Conservation (phyloP, 2,888 invertebrate genomes). For the Torymus auratus region DNA sequence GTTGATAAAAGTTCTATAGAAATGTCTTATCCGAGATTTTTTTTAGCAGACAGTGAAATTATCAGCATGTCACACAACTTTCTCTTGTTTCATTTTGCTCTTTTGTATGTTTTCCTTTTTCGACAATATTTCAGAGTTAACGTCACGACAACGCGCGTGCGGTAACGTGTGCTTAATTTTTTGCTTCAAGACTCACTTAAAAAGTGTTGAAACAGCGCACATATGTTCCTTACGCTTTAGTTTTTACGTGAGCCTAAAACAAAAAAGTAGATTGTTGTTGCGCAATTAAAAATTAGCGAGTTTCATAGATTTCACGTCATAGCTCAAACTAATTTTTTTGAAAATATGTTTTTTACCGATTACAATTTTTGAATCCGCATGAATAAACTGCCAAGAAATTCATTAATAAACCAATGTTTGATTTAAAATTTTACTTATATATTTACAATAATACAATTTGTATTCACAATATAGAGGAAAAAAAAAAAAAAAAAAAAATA, state of each 20-base stretch:
- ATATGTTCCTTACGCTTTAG: constrained; percentile 38
- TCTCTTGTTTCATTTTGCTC: constrained; percentile 53
- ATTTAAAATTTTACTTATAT: constrained; percentile 66
- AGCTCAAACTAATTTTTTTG: constrained; percentile 64
- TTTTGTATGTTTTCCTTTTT: constrained; percentile 47
- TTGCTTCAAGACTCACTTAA: constrained; percentile 59
- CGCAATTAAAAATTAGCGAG: constrained; percentile 63
- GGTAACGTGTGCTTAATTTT: constrained; percentile 58
- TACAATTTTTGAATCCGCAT: neutral
- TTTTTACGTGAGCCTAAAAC: constrained; percentile 60
- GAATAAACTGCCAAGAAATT: constrained; percentile 42
- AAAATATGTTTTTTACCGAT: constrained; percentile 15
- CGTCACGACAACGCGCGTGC: constrained; percentile 56
- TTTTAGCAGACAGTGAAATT: constrained; percentile 58
- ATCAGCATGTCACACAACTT: constrained; percentile 55
- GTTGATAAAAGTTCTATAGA: constrained; percentile 67
- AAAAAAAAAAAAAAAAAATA: constrained; percentile 56
- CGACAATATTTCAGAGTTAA: constrained; percentile 54
- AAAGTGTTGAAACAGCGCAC: constrained; percentile 62
- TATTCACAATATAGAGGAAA: constrained; percentile 63
- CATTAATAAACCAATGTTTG: constrained; percentile 41
- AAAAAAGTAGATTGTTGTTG: constrained; percentile 65
- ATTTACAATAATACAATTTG: constrained; percentile 68
- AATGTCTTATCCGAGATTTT: constrained; percentile 62
- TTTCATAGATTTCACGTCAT: constrained; percentile 74